Base-by-base conservation (phyloP, 2,113 vertebrate genomes). In the Channa argus region DNA sequence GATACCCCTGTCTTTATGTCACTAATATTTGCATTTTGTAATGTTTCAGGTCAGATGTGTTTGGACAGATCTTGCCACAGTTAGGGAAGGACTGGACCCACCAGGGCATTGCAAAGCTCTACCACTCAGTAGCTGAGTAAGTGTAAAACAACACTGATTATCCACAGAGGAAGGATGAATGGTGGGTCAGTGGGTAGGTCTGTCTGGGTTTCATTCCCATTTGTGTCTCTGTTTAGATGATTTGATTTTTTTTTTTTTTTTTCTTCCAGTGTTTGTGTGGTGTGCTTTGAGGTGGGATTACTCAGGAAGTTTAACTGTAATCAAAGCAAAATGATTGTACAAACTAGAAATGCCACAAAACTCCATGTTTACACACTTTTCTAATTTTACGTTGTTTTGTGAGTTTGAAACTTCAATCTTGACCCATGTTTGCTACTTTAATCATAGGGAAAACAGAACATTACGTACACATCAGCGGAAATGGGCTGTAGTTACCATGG, bases 21-120 rank as follows among this genome's bases (percentile, higher is more conserved):
- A 49, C 36, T 71, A 47, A 66, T 43, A 10, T 45, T 51, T 59
- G 36, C 34, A 2, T 41, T 41, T 13, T 68, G 43, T n/a, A 8
- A 61, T 69, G 34, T 66, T 70, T 79, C 65, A 99, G 98, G 92
- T 99, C 98, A 37, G 98, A 99, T 89, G 97, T 98, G 74, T 94
- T 99, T 88, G 98, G 98, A 13, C 98, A 99, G 86, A 99, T 99
- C 71, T 94, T 99, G 58, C 98, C 98, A n/a, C 97, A 99, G 78
- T 87, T 99, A 89, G 98, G 98, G 72, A 99, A 99, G 87, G 98
- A 99, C 92, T 99, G 98, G 98, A 99, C 98, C 45, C 98, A 99
- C 78, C 96, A 98, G 88, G 98, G 98, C 39, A 99, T 99, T 62
- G 98, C 98, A 46, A 98, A 97, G 88, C 97, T 99, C 5, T 99